Base-by-base conservation (phyloP, 2,797 vertebrate genomes). In the Glyptemys insculpta region DNA sequence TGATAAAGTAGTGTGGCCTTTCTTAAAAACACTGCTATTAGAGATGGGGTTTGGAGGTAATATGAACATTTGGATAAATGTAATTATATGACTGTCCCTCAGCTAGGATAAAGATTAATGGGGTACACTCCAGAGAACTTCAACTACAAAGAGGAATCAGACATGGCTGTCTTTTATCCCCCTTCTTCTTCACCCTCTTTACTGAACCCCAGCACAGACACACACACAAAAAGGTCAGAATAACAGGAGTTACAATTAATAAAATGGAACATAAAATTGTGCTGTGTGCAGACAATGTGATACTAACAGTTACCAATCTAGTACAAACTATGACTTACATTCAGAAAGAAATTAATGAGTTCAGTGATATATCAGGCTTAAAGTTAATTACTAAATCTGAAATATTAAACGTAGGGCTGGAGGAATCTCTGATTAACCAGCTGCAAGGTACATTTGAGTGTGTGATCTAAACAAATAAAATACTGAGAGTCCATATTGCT, bases 381-480 rank as follows among this genome's bases (percentile, higher is more conserved):
- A 89, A 86, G 9, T 8, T 49, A 49, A 50, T 94, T 96, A 87
- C 12, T 93, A 94, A 41, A 90, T 84, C 15, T 80, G 59, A 41
- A 82, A 91, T 86, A 93, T 89, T 87, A 88, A 90, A 52, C 47
- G 56, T 37, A 68, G 83, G 27, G 82, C 50, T 96, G 78, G 91
- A 91, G 56, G 29, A 92, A 94, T 92, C 2, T 0, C 1, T 81
- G 95, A 92, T 89, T 91, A 87, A 94, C 83, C 76, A 94, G 87
- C 80, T 95, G 84, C 87, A 92, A 93, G 47, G 91, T 21, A 91
- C 83, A 76, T 81, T 25, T 72, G 29, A 94, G 47, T 97, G 87
- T 96, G 95, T 96, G 92, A 94, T 96, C 95, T 91, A 59, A 95
- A 88, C 54, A 86, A 68, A 37, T 65, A 65, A 90, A 12, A 76